A percentile compares a stretch with the other conserved stretches of the same genome.
These are phyloP conservation scores for Pseudomyrmex pallidus DNA, from an alignment of 1,140 invertebrate species.

Conservation along the genomic window DNA sequence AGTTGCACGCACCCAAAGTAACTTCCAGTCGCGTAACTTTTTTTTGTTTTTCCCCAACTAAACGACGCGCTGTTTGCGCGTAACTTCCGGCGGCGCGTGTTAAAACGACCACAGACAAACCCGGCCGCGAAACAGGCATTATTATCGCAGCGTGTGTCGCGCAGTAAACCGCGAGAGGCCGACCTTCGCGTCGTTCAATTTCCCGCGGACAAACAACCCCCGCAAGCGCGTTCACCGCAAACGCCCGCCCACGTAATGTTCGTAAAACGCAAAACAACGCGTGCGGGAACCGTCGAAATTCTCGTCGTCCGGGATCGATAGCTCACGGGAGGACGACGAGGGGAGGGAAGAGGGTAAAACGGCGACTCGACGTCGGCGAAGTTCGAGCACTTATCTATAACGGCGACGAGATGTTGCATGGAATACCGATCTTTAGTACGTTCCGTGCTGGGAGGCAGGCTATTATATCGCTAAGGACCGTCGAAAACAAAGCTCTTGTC, in stretches of 20 bases:
- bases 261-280: conserved; percentile 37
- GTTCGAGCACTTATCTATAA: conserved; percentile 12
- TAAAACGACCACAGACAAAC: not conserved
- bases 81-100: not conserved
- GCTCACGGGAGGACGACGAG: not conserved
- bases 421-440: conserved; percentile 35
- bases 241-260: not conserved
- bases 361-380: conserved; percentile 1
- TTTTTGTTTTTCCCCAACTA: not conserved
- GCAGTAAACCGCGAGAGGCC: conserved; percentile 14
- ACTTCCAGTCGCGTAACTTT: conserved; percentile 10
- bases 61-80: conserved; percentile 1
- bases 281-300: not conserved
- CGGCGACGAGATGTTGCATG: too few species aligned
- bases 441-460: conserved; percentile 3
- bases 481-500: conserved; percentile 62
- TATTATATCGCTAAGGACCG: conserved; percentile 68
- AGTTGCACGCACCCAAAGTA: not conserved
- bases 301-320: conserved; percentile 1
- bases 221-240: conserved; percentile 4
- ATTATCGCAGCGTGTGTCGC: conserved; percentile 30
- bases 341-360: not conserved
- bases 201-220: conserved; percentile 44
- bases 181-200: conserved; percentile 39
- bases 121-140: conserved; percentile 4